Evolutionary conservation across 2,888 invertebrate genomes (phyloP), one percentile per base, ranked within the genome.

Genomic region (Pseudeuparius sepicola): DNA sequence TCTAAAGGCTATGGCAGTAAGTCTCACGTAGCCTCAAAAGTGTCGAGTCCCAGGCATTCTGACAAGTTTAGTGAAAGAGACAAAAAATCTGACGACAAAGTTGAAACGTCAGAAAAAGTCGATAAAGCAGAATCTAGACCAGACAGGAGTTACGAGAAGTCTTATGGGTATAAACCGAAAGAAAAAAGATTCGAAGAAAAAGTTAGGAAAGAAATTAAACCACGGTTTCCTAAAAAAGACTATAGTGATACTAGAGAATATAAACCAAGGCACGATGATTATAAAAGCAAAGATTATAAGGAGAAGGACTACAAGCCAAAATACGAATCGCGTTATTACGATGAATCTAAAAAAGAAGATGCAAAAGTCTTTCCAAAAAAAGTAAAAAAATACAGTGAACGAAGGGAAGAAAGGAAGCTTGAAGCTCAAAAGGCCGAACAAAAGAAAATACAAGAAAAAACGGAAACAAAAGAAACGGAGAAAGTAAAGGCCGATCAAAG

Each of bases 301-400:
- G n/a, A n/a, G n/a, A n/a, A n/a, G n/a, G n/a, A 49, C 15, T 42
- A 46, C 25, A 42, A 44, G 32, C 25, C 47, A 13, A 54, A 50
- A 41, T 50, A n/a, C n/a, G n/a, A n/a, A n/a, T n/a, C n/a, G n/a
- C n/a, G n/a, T n/a, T n/a, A 34, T 18, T 41, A 47, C 44, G 52
- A 52, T 24, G 52, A 54, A 14, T 45, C 42, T 31, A 46, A 48
- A 29, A 33, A 15, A 12, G 36, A 40, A 24, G 37, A 34, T 14
- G 35, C 38, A 6, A 52, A 51, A 34, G 36, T 42, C 10, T 31
- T 37, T 25, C 45, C 48, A 2, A 52, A 50, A 29, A 46, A 47
- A 28, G 49, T 52, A 1, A 63, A 63, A 43, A 63, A 63, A 37
- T 63, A 63, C 38, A 63, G 62, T 44, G 63, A 63, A 43, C 54